A percentile compares a stretch with the other conserved stretches of the same genome.
phyloP scores from a whole-genome alignment of 2,888 invertebrate species.

The Tipula helvola region DNA sequence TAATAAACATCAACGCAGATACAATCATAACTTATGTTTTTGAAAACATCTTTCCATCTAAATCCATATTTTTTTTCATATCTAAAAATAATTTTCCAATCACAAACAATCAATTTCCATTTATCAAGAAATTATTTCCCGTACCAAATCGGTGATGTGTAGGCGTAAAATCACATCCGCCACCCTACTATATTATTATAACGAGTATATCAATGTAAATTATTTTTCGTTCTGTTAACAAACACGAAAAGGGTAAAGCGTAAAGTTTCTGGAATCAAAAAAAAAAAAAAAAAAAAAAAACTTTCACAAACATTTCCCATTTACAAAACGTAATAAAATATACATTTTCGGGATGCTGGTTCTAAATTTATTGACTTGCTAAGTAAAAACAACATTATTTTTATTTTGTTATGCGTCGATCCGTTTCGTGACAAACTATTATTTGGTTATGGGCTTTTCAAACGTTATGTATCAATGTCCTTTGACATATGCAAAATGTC shows the following conservation, averaged over 20 bases:
- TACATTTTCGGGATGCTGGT: not conserved
- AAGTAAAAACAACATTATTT: not conserved
- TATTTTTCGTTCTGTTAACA: not conserved
- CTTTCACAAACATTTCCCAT: not conserved
- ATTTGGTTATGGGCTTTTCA: not conserved
- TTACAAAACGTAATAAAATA: not conserved
- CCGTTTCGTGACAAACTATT: not conserved
- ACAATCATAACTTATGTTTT: no score
- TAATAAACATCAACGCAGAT: no score
- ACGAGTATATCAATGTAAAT: not conserved
- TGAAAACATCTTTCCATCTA: no score
- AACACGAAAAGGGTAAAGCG: not conserved
- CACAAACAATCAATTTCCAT: not conserved
- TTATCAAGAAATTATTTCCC: not conserved
- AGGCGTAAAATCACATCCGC: not conserved
- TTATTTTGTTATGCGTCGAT: not conserved
- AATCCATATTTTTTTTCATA: no score
- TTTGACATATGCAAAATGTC: not conserved
- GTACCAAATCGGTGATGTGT: not conserved
- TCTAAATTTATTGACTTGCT: not conserved
- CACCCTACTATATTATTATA: not conserved
- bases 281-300: not conserved
- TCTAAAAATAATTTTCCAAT: no score
- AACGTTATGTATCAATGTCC: not conserved
- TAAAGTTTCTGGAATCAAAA: not conserved